Percentiles rank a stretch among this genome's conserved stretches.
Conservation (phyloP, 2,113 vertebrate genomes). For the Forbesichthys agassizii region DNA sequence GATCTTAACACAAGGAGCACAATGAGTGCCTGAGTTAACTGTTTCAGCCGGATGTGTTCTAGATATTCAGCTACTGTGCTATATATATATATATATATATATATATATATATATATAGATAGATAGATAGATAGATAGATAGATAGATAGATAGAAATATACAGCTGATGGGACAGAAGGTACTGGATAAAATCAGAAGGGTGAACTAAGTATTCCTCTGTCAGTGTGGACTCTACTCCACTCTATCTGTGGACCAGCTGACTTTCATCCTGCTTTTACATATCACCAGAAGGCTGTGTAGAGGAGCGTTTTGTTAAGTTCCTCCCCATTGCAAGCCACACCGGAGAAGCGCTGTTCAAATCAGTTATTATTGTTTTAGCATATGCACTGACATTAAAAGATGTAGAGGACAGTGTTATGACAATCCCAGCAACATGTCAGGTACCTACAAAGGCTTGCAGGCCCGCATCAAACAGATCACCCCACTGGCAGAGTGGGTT, state of each 20-base stretch:
- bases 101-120: too few relatives aligned
- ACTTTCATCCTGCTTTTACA: conserved; percentile 12
- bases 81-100: too few relatives aligned
- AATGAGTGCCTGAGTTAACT: too few relatives aligned
- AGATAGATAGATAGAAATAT: not conserved
- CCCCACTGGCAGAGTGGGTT: not conserved
- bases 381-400: conserved; percentile 3
- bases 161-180: conserved; percentile 18
- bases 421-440: conserved; percentile 23
- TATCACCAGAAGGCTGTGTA: conserved; percentile 16
- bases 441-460: conserved; percentile 18
- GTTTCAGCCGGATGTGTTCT: too few relatives aligned
- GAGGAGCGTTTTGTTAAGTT: conserved; percentile 10
- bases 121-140: too few relatives aligned
- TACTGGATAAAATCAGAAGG: conserved; percentile 12
- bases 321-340: not conserved
- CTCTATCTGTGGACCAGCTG: conserved; percentile 18
- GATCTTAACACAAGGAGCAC: too few relatives aligned
- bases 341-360: not conserved
- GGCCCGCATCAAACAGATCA: conserved; percentile 13
- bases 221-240: conserved; percentile 26
- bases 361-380: conserved; percentile 6
- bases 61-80: too few relatives aligned
- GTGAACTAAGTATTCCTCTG: conserved; percentile 11
- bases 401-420: conserved; percentile 14